A percentile compares a stretch with the other conserved stretches of the same genome.
phyloP scores from a whole-genome alignment of 2,797 vertebrate species.

The Mastacembelus armatus region DNA sequence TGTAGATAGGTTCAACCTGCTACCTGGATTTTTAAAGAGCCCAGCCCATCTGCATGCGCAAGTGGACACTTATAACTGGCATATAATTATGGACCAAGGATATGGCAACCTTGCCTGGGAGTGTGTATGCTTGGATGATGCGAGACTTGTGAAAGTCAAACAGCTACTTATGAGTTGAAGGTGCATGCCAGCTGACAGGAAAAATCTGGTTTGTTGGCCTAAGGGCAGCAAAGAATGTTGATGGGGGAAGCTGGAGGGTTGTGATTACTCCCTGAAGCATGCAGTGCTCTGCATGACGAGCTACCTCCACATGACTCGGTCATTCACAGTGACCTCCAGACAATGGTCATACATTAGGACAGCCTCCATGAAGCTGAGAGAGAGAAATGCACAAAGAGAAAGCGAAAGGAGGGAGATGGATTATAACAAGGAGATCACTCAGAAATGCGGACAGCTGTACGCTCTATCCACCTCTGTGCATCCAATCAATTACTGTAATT shows the following conservation, averaged over 20 bases:
- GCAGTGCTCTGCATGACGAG: slow-evolving; percentile 76
- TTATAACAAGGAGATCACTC: slow-evolving; percentile 59
- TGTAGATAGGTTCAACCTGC: slow-evolving; percentile 65
- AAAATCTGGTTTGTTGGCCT: slow-evolving; percentile 87
- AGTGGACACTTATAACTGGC: slow-evolving; percentile 85
- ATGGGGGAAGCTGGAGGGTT: slow-evolving; percentile 78
- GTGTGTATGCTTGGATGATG: slow-evolving; percentile 78
- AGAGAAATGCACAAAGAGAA: slow-evolving; percentile 24
- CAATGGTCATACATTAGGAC: slow-evolving; percentile 72
- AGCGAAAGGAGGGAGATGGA: slow-evolving; percentile 28
- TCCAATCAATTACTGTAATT: slow-evolving; percentile 69
- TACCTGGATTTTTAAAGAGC: slow-evolving; percentile 76
- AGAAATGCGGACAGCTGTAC: slow-evolving; percentile 39
- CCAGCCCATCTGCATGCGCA: slow-evolving; percentile 83
- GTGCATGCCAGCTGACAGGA: slow-evolving; percentile 86
- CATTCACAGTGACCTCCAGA: slow-evolving; percentile 82
- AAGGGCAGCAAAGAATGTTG: slow-evolving; percentile 82
- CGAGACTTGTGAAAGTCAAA: slow-evolving; percentile 90
- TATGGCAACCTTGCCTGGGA: slow-evolving; percentile 85
- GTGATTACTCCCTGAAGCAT: slow-evolving; percentile 82
- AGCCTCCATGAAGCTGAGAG: slow-evolving; percentile 50
- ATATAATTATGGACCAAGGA: slow-evolving; percentile 86
- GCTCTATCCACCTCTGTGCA: slow-evolving; percentile 52
- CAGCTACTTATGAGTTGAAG: slow-evolving; percentile 86
- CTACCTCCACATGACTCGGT: slow-evolving; percentile 76